Evolutionary conservation across 2,888 invertebrate species (phyloP).

Genomic region (Spialia ferax): DNA sequence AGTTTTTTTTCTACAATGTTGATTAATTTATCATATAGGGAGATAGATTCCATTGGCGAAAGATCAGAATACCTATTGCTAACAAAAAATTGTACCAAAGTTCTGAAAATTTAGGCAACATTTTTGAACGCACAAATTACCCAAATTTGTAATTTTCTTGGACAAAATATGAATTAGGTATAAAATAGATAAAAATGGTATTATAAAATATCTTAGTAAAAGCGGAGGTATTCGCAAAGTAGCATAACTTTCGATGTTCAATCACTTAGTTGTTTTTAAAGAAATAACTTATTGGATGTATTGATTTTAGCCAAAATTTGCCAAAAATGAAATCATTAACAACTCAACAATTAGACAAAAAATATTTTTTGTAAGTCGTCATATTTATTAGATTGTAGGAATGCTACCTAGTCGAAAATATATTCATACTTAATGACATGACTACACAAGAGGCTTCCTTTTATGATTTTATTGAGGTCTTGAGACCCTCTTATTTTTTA

Average conservation of each 20-base stretch:
- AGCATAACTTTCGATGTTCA: neutral
- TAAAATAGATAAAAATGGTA: neutral
- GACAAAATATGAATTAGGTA: no score
- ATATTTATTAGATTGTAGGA: constrained; percentile 61
- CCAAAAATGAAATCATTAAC: constrained; percentile 67
- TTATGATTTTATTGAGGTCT: neutral
- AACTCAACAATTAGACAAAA: constrained; percentile 56
- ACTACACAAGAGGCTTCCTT: constrained; percentile 27
- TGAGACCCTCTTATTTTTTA: neutral
- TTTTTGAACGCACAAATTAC: neutral
- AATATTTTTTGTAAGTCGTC: constrained; percentile 47
- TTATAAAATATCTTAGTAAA: constrained; percentile 1
- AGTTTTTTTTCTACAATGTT: neutral
- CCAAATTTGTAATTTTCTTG: neutral
- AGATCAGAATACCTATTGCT: no score
- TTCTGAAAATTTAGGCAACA: no score
- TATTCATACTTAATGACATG: constrained; percentile 49
- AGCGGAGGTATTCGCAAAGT: constrained; percentile 17
- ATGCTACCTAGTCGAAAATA: constrained; percentile 69
- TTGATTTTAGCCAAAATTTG: constrained; percentile 81
- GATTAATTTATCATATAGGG: no score
- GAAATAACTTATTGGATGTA: constrained; percentile 52
- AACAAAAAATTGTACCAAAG: no score
- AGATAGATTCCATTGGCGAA: no score
- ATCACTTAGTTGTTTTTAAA: neutral